Base-by-base conservation (phyloP, 2,113 vertebrate genomes). In the Labeo catla region DNA sequence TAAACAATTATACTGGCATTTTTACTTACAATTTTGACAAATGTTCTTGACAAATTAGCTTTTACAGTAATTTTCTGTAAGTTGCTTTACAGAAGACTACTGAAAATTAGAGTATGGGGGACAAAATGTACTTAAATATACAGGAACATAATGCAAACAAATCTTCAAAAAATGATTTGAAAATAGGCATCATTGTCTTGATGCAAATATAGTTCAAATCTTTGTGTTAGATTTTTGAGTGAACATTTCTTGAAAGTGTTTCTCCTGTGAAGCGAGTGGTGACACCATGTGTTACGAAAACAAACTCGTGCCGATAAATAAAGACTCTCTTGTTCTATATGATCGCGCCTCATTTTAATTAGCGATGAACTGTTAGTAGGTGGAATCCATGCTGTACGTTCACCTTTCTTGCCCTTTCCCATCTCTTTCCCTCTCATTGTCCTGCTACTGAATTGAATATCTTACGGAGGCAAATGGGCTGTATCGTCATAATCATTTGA, bases 401-500 rank as follows among this genome's bases (percentile, higher is more conserved):
- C 65, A 63, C 65, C 45, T 78, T 52, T 85, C 74, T 68, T 57
- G 19, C 84, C 39, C 76, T 70, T 54, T 78, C 45, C 45, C 61
- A 23, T 81, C 57, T 80, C 54, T 23, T 13, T 65, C 59, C 76
- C 76, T 68, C 74, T 36, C 8, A 50, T 68, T 63, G 52, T 82
- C 47, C 23, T 36, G 63, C 65, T 39, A 39, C 47, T 54, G 65
- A 70, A 70, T 10, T 50, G 19, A 66, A 50, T 63, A 10, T 83
- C 63, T 39, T 70, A 83, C n/a, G 65, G 81, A 21, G 65, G 23
- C 47, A 83, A 83, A 83, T 83, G 81, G 65, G 5, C 76, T 50
- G 28, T 81, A 39, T 84, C 82, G 45, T 52, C 80, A 84, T 84
- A 78, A 47, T 47, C 50, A 83, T 59, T 61, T 80, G 76, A 80